Conservation (phyloP, 2,113 vertebrate species). For the Centrocercus urophasianus region DNA sequence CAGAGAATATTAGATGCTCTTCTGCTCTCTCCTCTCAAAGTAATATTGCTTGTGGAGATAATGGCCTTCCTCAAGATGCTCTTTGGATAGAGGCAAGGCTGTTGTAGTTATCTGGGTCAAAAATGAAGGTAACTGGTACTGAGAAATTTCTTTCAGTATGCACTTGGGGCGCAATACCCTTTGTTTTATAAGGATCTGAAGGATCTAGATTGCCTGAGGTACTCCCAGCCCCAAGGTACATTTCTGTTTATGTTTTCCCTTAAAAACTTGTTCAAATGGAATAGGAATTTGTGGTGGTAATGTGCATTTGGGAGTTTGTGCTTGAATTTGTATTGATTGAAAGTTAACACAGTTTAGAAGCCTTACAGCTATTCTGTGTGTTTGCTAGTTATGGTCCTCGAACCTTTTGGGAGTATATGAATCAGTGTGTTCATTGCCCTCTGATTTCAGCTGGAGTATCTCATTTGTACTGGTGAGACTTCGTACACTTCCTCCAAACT, state of each 20-base stretch:
- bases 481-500: background rate
- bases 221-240: background rate
- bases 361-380: fast-evolving
- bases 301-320: background rate
- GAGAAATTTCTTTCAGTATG: background rate
- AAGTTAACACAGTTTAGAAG: background rate
- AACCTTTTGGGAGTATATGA: background rate
- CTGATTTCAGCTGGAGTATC: background rate
- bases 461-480: background rate
- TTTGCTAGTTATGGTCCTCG: background rate
- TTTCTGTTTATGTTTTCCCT: background rate
- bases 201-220: background rate
- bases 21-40: background rate
- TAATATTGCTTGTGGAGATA: background rate
- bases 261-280: background rate
- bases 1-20: background rate
- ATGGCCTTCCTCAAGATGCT: background rate
- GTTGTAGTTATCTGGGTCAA: background rate
- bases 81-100: background rate
- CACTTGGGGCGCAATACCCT: fast-evolving
- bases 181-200: background rate
- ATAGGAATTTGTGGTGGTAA: background rate
- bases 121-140: background rate
- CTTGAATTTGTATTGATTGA: background rate
- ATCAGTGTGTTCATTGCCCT: background rate